phyloP scores from a whole-genome alignment of 1,140 invertebrate genomes.

The Hesperophylax magnus region DNA sequence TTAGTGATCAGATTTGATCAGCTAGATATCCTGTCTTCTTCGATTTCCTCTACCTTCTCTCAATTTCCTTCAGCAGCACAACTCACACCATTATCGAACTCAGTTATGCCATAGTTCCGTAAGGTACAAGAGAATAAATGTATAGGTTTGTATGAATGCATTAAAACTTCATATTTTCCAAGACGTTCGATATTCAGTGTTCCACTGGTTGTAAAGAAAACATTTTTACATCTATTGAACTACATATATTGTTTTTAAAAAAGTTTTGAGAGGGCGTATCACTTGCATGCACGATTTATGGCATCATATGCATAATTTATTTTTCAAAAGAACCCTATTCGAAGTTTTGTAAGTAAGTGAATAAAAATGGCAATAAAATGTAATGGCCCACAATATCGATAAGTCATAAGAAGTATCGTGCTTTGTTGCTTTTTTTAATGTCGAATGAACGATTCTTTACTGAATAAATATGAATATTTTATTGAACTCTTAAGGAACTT shows the following conservation, averaged over 20 bases:
- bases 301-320: conserved; percentile 55
- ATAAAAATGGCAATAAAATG: conserved; percentile 57
- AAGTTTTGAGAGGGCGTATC: conserved; percentile 9
- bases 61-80: too few relatives aligned
- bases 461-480: conserved; percentile 54
- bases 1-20: too few relatives aligned
- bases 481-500: conserved; percentile 31
- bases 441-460: conserved; percentile 53
- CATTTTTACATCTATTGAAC: conserved; percentile 18
- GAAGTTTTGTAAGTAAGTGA: conserved; percentile 48
- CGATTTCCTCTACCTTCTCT: too few relatives aligned
- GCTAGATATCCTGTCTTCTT: too few relatives aligned
- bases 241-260: conserved; percentile 5
- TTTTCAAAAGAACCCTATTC: conserved; percentile 43
- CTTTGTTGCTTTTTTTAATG: conserved; percentile 47
- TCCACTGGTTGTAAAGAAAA: not conserved
- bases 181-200: not conserved
- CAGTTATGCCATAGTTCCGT: too few relatives aligned
- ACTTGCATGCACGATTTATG: conserved; percentile 51
- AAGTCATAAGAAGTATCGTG: conserved; percentile 48
- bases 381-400: conserved; percentile 54
- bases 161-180: not conserved
- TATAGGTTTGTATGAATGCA: not conserved
- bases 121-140: not conserved
- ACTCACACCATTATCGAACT: too few relatives aligned